Evolutionary conservation across 2,797 vertebrate genomes (phyloP), one percentile per base, ranked within the genome.

Genomic region (Falco peregrinus): DNA sequence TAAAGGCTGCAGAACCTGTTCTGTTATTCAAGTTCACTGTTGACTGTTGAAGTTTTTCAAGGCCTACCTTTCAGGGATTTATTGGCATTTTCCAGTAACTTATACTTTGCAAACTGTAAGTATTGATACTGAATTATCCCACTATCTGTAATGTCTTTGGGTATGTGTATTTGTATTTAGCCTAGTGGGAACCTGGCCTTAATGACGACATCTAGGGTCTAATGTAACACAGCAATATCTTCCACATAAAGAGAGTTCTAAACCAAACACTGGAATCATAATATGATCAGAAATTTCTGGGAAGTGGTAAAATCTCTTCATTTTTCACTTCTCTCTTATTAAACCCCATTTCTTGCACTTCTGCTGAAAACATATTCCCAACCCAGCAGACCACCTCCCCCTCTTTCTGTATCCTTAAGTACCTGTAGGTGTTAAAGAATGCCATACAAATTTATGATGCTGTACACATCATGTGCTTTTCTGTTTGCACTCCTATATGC

Each of bases 391-490:
- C 3, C 16, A 45, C 7, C 5, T 60, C 16, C 47, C 45, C 33
- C 85, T 51, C 65, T 29, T 16, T 87, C 9, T n/a, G 9, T 70
- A 37, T 39, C 11, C 17, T 47, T 18, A 88, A 69, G 9, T 4
- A 51, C 4, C 41, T 53, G 1, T 12, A 20, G 28, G 25, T 2
- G 24, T 39, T 45, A 87, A 93, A 88, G 20, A 9, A 35, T 64
- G 16, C 3, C 11, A 2, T 70, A 13, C 11, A 47, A 56, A 60
- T 6, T 41, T 43, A 53, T 2, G 2, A 4, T 13, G 33, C 10
- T 57, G 6, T 43, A 75, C 6, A 65, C 21, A 47, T 28, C 20
- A 13, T 0, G 0, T 43, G 18, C 0, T 70, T 77, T 81, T 70
- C 25, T 88, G 5, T 31, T 84, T 79, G 26, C 16, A 21, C 6